A percentile compares a stretch with the other conserved stretches of the same genome.
phyloP scores from a whole-genome alignment of 2,113 vertebrate genomes.

The Brienomyrus longianalis region DNA sequence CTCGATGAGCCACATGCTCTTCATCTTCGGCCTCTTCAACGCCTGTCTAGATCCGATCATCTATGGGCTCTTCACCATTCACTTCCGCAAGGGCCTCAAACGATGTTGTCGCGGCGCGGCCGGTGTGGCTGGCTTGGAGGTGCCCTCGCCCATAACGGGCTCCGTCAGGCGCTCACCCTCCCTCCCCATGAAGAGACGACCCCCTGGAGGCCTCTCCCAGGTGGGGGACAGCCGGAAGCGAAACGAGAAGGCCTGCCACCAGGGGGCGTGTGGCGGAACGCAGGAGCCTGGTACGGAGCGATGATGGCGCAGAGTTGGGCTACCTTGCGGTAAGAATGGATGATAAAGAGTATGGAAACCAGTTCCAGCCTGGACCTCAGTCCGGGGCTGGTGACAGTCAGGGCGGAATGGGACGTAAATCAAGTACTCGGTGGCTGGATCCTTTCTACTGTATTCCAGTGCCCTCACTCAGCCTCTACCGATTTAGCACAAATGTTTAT shows the following conservation, averaged over 20 bases:
- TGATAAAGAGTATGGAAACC: background rate
- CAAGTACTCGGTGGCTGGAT: background rate
- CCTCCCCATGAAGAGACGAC: conserved; percentile 45
- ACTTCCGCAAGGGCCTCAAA: conserved; percentile 51
- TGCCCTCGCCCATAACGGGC: conserved; percentile 51
- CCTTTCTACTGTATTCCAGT: background rate
- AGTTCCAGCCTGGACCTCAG: background rate
- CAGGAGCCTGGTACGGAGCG: conserved; percentile 10
- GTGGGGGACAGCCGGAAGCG: background rate
- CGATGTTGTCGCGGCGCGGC: conserved; percentile 40
- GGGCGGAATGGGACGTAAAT: background rate
- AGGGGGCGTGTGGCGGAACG: conserved; percentile 23
- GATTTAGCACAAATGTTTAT: background rate
- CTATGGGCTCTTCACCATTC: conserved; percentile 65
- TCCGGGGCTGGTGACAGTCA: background rate
- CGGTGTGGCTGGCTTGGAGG: conserved; percentile 34
- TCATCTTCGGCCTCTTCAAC: conserved; percentile 70
- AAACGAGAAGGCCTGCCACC: conserved; percentile 32
- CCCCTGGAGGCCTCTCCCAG: background rate
- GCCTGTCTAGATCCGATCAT: conserved; percentile 66
- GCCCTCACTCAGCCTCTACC: background rate
- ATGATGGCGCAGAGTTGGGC: background rate
- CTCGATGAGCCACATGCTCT: conserved; percentile 67
- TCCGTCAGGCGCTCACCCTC: conserved; percentile 56
- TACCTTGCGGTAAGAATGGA: background rate